Evolutionary conservation across 2,888 invertebrate species (phyloP).

Genomic region (Plagodis dolabraria): DNA sequence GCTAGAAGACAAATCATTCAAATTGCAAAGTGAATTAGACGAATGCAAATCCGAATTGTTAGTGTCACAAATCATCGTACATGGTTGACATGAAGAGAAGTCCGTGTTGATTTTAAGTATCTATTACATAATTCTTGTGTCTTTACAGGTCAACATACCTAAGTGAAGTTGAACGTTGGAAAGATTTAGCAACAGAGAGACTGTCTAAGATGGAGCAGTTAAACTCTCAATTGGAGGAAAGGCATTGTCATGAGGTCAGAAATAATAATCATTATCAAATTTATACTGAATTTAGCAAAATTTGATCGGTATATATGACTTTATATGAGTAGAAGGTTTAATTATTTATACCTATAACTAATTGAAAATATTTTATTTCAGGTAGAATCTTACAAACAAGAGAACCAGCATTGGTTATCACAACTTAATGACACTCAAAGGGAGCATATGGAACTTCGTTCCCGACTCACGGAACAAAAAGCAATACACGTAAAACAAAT

Average conservation of each 20-base stretch:
- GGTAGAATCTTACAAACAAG: conserved; percentile 86
- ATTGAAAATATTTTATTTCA: conserved; percentile 33
- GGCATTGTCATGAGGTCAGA: conserved; percentile 84
- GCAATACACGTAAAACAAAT: conserved; percentile 66
- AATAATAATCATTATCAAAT: not conserved
- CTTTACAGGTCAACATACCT: conserved; percentile 60
- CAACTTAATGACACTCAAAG: conserved; percentile 82
- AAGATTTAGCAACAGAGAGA: conserved; percentile 87
- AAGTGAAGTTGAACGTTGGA: conserved; percentile 85
- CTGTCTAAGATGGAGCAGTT: conserved; percentile 87
- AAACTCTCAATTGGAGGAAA: conserved; percentile 84
- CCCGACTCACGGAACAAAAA: conserved; percentile 77
- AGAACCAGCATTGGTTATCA: conserved; percentile 86
- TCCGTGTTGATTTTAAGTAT: not conserved
- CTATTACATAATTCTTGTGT: conserved; percentile 3
- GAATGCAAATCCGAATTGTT: conserved; percentile 78
- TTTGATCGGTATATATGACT: not conserved
- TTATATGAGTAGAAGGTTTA: too few relatives aligned
- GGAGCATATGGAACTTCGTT: conserved; percentile 79
- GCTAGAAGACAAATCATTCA: conserved; percentile 73
- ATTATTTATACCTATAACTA: too few relatives aligned
- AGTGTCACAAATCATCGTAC: conserved; percentile 47
- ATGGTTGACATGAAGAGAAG: not conserved
- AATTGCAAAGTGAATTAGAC: conserved; percentile 71
- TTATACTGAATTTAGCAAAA: not conserved